Base-by-base conservation (phyloP, 1,140 invertebrate genomes). In the Teleopsis dalmanni region DNA sequence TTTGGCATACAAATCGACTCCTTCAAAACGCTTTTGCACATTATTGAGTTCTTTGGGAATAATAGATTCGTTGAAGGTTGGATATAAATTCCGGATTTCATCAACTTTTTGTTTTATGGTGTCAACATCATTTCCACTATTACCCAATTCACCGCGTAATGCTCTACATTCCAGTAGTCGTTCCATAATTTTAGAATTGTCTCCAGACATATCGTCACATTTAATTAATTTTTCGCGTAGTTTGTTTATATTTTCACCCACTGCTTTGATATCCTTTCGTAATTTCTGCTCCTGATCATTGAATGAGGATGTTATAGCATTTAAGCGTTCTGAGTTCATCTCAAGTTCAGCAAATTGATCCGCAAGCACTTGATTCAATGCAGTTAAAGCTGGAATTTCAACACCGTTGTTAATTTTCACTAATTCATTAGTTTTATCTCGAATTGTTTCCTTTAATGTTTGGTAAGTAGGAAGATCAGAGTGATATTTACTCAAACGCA, bases 141-240 rank as follows among this genome's bases (percentile, higher is more conserved):
- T 74, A 27, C 80, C 73, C 2, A 94, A 65, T 56, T 91, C 81
- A 22, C 73, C 74, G 65, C 84, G 84, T 11, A 88, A 62, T n/a
- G 76, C 71, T 55, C 83, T 78, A 59, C 85, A 84, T 54, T 82
- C 82, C 51, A 85, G 79, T 7, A 94, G 75, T 53, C 90, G 77
- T 48, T 82, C 78, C 27, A 94, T 72, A 45, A 95, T 85, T 62
- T 89, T 88, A 3, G 78, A 77, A 65, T 91, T 90, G 56, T 90
- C 84, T 2, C 91, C 91, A 11, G 86, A 88, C 59, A 92, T 79
- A 71, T 95, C 89, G 65, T 96, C 92, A 71, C 88, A 94, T 71
- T 89, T 90, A 10, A 91, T 85, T 1, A 95, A 80, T 38, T 84
- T 78, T 64, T 95, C 92, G 19, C 91, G 78, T 38, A 94, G 78